phyloP scores from a whole-genome alignment of 2,888 invertebrate genomes.

The Dicyrtoma fusca region DNA sequence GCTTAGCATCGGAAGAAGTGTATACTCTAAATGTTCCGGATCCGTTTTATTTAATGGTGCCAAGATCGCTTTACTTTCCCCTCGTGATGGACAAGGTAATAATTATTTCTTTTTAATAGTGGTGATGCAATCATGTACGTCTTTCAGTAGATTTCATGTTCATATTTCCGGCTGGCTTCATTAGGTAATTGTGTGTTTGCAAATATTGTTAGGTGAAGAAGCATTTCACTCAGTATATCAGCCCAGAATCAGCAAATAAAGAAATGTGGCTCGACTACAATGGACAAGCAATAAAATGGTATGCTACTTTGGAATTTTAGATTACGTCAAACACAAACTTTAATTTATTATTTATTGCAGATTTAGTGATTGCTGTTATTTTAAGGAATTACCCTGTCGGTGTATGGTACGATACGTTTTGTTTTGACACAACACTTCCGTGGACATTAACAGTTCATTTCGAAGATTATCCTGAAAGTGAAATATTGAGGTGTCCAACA shows the following conservation, averaged over 20 bases:
- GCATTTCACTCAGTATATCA: constrained; percentile 82
- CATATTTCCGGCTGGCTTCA: too few relatives aligned
- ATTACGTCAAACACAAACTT: not conserved
- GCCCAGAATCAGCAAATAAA: constrained; percentile 77
- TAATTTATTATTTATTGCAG: too few relatives aligned
- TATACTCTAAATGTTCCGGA: constrained; percentile 87
- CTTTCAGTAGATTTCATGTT: not conserved
- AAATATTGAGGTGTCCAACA: constrained; percentile 77
- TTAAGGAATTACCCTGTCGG: constrained; percentile 72
- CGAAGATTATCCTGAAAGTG: constrained; percentile 87
- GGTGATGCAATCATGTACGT: constrained; percentile 11
- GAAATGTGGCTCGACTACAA: constrained; percentile 96
- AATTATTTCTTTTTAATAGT: not conserved
- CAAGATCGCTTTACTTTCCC: constrained; percentile 91
- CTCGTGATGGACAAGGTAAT: constrained; percentile 90
- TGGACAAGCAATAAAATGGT: constrained; percentile 87
- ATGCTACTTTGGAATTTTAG: constrained; percentile 45
- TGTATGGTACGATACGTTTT: constrained; percentile 83
- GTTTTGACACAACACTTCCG: constrained; percentile 73
- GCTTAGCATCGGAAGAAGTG: constrained; percentile 84
- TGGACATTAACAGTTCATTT: constrained; percentile 95
- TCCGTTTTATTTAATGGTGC: constrained; percentile 90
- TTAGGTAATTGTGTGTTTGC: too few relatives aligned
- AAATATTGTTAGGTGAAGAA: constrained; percentile 89
- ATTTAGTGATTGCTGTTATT: constrained; percentile 32